phyloP scores from a whole-genome alignment of 2,888 invertebrate genomes.

The Lithosia quadra region DNA sequence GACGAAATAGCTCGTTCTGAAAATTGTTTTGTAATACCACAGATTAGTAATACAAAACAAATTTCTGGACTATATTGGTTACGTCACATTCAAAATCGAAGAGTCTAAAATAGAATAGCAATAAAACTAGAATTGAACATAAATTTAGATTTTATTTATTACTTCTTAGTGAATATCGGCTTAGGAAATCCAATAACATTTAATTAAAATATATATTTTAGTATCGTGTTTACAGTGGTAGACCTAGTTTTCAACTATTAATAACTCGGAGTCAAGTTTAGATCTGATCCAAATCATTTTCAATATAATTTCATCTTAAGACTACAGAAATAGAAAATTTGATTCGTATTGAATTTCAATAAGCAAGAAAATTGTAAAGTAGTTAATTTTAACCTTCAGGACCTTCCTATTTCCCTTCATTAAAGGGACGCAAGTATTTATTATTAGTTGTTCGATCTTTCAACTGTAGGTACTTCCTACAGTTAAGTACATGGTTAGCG shows the following conservation, averaged over 20 bases:
- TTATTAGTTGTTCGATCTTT: conserved; percentile 37
- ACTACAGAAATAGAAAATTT: conserved; percentile 26
- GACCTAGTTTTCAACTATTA: conserved; percentile 2
- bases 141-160: conserved; percentile 9
- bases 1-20: not conserved
- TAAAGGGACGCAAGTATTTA: conserved; percentile 36
- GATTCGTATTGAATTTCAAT: conserved; percentile 20
- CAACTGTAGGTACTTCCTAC: conserved; percentile 42
- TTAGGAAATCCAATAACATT: conserved; percentile 2
- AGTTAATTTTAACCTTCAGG: conserved; percentile 24
- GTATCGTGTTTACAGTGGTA: conserved; percentile 5
- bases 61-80: not conserved
- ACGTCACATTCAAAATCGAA: not conserved
- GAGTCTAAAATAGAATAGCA: not conserved
- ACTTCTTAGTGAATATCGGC: not conserved
- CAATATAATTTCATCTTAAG: conserved; percentile 24
- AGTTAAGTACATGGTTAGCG: conserved; percentile 52
- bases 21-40: not conserved
- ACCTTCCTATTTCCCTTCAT: conserved; percentile 22
- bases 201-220: conserved; percentile 5
- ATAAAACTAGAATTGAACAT: not conserved
- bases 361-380: conserved; percentile 25
- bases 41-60: not conserved
- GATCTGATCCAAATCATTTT: conserved; percentile 26
- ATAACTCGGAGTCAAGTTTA: conserved; percentile 17